Percentiles rank a stretch among this genome's conserved stretches.
Conservation (phyloP, 2,113 vertebrate genomes). For the Centropristis striata region DNA sequence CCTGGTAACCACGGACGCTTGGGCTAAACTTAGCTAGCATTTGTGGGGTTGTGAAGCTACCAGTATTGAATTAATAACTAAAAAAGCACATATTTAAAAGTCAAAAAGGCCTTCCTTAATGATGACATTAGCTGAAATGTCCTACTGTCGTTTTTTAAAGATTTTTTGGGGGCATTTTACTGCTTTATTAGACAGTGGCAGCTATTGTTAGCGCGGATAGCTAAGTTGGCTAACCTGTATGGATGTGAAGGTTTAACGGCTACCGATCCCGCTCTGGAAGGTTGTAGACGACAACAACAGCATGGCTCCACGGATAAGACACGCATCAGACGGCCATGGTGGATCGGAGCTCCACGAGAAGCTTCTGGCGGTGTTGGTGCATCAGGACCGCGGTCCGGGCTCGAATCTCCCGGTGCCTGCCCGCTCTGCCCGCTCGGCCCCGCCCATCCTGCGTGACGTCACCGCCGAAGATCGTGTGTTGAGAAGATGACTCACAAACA, state of each 20-base stretch:
- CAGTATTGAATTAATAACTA: no score
- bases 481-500: not conserved
- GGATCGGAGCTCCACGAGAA: accelerated
- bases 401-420: conserved; percentile 76
- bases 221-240: conserved; percentile 15
- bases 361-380: accelerated
- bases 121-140: accelerated
- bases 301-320: not conserved
- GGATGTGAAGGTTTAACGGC: conserved; percentile 35
- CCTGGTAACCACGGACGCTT: not conserved
- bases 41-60: not conserved
- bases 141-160: no score
- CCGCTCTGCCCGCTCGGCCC: conserved; percentile 51
- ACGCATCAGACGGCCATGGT: accelerated
- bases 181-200: no score
- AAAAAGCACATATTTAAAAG: no score
- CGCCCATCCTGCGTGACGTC: conserved; percentile 48
- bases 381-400: not conserved
- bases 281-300: not conserved
- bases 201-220: conserved; percentile 3
- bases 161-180: no score
- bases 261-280: not conserved
- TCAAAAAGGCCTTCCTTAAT: no score
- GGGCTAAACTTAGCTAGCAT: conserved; percentile 18
- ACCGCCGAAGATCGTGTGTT: conserved; percentile 35